These are phyloP conservation scores for Urocyon cinereoargenteus DNA, from an alignment of 2,797 vertebrate genomes.

Conservation along the genomic window DNA sequence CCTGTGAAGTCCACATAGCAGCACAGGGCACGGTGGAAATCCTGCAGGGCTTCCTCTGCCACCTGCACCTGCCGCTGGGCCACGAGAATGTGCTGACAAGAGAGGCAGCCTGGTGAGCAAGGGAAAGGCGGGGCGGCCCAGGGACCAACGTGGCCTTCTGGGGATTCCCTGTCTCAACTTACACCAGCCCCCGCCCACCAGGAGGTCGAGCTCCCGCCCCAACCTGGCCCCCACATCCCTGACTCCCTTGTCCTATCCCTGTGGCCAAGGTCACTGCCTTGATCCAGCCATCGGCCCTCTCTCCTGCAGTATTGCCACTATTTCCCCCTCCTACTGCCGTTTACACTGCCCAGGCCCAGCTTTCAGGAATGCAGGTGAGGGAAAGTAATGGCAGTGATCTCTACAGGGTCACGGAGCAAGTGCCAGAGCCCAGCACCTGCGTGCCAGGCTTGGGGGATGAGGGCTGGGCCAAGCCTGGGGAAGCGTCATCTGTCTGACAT, in stretches of 20 bases:
- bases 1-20: constrained; percentile 93
- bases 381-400: not conserved
- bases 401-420: not conserved
- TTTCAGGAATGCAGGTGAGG: not conserved
- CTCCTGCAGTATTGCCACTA: not conserved
- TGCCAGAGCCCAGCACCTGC: not conserved
- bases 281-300: not conserved
- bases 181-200: not conserved
- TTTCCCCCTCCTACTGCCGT: not conserved
- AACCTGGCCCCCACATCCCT: not conserved
- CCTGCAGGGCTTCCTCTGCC: constrained; percentile 89
- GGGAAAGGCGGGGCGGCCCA: rapidly evolving
- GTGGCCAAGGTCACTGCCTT: not conserved
- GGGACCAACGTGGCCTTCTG: not conserved
- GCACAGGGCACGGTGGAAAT: constrained; percentile 92
- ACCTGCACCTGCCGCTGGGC: constrained; percentile 96
- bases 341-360: not conserved
- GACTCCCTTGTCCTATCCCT: not conserved
- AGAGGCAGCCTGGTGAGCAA: not conserved
- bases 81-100: constrained; percentile 95
- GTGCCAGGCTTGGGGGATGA: not conserved
- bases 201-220: not conserved
- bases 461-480: not conserved
- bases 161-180: not conserved
- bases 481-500: rapidly evolving